phyloP scores from a whole-genome alignment of 1,140 invertebrate genomes.

The Drosophila eugracilis region DNA sequence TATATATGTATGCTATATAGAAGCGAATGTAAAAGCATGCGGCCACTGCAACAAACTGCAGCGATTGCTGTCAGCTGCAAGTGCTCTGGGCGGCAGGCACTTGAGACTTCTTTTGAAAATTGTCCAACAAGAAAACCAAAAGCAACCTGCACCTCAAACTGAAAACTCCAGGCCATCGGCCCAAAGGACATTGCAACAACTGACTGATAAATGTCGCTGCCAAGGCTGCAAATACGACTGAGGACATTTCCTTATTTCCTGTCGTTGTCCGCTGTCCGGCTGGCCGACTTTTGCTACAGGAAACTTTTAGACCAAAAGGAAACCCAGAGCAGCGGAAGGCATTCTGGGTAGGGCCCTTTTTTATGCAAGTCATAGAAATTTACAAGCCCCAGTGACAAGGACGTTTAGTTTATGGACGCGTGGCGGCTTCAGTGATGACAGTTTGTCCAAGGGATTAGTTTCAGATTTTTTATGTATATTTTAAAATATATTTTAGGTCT shows the following conservation, averaged over 20 bases:
- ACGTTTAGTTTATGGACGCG: constrained; percentile 70
- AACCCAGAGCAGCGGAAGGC: constrained; percentile 69
- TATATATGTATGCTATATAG: constrained; percentile 21
- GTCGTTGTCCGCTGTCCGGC: constrained; percentile 43
- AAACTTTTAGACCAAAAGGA: constrained; percentile 82
- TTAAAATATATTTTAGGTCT: not conserved
- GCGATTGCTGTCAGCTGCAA: constrained; percentile 58
- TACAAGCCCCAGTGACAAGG: constrained; percentile 80
- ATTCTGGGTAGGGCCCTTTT: constrained; percentile 69
- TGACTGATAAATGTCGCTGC: constrained; percentile 81
- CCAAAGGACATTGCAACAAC: constrained; percentile 67
- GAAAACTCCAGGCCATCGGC: constrained; percentile 26
- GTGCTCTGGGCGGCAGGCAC: constrained; percentile 52
- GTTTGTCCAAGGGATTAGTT: constrained; percentile 2
- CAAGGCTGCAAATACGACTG: constrained; percentile 77
- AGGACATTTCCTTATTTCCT: constrained; percentile 81
- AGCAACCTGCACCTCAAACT: constrained; percentile 15
- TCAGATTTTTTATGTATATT: not conserved
- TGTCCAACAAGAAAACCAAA: constrained; percentile 62
- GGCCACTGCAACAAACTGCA: constrained; percentile 58
- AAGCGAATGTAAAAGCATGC: constrained; percentile 40
- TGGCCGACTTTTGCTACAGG: constrained; percentile 52
- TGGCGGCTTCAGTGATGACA: constrained; percentile 9
- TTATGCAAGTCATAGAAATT: constrained; percentile 83
- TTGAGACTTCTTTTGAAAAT: constrained; percentile 77